These are phyloP conservation scores for Philonicus albiceps DNA, from an alignment of 2,888 invertebrate genomes.

Conservation along the genomic window DNA sequence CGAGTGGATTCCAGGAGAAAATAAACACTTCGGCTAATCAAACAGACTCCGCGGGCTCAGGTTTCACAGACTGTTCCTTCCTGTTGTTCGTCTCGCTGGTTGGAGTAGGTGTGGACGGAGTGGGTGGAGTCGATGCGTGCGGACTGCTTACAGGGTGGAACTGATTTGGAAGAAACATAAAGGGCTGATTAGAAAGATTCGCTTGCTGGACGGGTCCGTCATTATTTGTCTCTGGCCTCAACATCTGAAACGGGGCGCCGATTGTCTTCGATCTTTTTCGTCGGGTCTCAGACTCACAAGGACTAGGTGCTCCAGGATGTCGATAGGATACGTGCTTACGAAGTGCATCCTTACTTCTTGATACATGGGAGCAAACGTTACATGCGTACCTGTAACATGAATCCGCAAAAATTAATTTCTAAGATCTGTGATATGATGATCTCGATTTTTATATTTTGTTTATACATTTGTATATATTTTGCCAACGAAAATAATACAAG, in stretches of 20 bases:
- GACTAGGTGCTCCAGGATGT: slow-evolving; percentile 70
- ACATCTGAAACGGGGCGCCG: slow-evolving; percentile 49
- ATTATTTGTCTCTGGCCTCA: slow-evolving; percentile 34
- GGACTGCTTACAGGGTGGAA: slow-evolving; percentile 56
- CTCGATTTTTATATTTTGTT: too few species aligned
- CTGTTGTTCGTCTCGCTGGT: slow-evolving; percentile 23
- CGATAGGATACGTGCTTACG: slow-evolving; percentile 89
- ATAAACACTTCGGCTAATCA: slow-evolving; percentile 22
- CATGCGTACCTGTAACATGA: slow-evolving; percentile 74
- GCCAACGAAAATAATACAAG: too few species aligned
- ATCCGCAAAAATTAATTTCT: not conserved
- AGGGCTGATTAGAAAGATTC: slow-evolving; percentile 54
- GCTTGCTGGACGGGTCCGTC: slow-evolving; percentile 47
- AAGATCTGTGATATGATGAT: not conserved
- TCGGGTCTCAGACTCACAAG: slow-evolving; percentile 62
- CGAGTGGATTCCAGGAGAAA: not conserved
- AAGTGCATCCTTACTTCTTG: slow-evolving; percentile 84
- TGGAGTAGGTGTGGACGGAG: slow-evolving; percentile 35
- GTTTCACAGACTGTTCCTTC: slow-evolving; percentile 41
- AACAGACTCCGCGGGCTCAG: slow-evolving; percentile 43
- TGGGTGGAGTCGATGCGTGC: slow-evolving; percentile 47
- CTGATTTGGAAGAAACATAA: slow-evolving; percentile 61
- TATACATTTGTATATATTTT: not conserved
- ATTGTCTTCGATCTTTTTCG: slow-evolving; percentile 61
- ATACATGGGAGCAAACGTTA: slow-evolving; percentile 85